Base-by-base conservation (phyloP, 2,113 vertebrate genomes). In the Muntiacus muntjak region DNA sequence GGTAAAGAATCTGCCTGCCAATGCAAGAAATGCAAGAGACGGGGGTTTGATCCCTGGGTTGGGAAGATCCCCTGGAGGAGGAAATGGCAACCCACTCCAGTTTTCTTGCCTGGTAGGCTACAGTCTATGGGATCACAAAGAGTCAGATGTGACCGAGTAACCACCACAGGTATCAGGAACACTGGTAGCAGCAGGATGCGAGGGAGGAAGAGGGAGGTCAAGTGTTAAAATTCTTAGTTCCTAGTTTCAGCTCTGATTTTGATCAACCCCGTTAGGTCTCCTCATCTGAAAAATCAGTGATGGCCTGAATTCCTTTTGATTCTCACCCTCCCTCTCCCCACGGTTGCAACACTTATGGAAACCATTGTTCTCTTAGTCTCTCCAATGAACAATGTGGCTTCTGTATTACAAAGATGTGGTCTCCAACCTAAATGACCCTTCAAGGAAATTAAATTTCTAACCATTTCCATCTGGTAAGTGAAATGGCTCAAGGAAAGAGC, bases 391-490 rank as follows among this genome's bases (percentile, higher is more conserved):
- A 0, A 36, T 85, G 52, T 58, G 85, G 86, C 67, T 95, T 97
- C 81, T 81, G 6, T 45, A 23, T 88, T 92, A n/a, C 87, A 81
- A 93, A 50, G 57, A 4, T 28, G 88, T 78, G 93, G 86, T 96
- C 89, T 50, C 95, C 78, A 81, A 71, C 78, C 89, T 83, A 93
- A 98, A 96, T 93, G 47, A 60, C 33, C 47, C 43, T 21, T 90
- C 90, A 82, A 98, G 87, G 91, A 98, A 98, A 98, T 98, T 89
- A 96, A 97, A n/a, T 95, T 58, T 96, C 92, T 97, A 97, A 97
- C 95, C 89, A 95, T 93, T 74, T 87, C 74, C 95, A 98, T 82
- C 95, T 45, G 96, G 92, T 84, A 95, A 98, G 96, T 84, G 92
- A 90, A 95, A 97, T 78, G 89, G 86, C 94, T 95, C 40, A 93